Evolutionary conservation across 2,888 invertebrate genomes (phyloP).

Genomic region (Spialia ferax): DNA sequence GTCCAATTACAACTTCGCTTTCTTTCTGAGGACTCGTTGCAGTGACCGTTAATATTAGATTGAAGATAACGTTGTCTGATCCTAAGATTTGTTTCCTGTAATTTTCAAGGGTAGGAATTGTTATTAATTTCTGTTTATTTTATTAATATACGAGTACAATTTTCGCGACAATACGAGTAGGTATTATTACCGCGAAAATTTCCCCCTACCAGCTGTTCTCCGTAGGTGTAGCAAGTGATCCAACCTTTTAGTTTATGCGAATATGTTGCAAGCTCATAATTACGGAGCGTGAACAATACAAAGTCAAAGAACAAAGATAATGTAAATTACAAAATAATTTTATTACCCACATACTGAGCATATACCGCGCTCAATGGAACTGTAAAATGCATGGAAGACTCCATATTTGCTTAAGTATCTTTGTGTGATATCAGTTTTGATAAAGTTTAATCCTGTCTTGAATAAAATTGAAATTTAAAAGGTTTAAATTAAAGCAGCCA

Average conservation of each 20-base stretch:
- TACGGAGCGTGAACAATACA: slow-evolving; percentile 36
- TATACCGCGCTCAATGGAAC: slow-evolving; percentile 25
- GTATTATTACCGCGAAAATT: not conserved
- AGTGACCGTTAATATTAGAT: too few relatives aligned
- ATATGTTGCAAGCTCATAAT: slow-evolving; percentile 38
- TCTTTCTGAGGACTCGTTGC: too few relatives aligned
- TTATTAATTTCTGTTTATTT: too few relatives aligned
- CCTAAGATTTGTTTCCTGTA: too few relatives aligned
- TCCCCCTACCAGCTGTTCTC: not conserved
- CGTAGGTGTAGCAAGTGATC: slow-evolving; percentile 5
- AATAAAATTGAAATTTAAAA: slow-evolving; percentile 2
- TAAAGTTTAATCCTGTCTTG: slow-evolving; percentile 24
- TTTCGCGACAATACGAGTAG: too few relatives aligned
- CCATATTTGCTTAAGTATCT: slow-evolving; percentile 25
- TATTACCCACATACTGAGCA: slow-evolving; percentile 14
- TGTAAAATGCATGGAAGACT: slow-evolving; percentile 30
- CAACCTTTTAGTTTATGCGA: slow-evolving; percentile 30
- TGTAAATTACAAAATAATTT: slow-evolving; percentile 31
- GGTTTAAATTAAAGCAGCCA: not conserved
- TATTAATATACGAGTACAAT: too few relatives aligned
- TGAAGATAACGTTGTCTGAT: too few relatives aligned
- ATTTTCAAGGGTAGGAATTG: too few relatives aligned
- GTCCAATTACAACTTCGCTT: too few relatives aligned
- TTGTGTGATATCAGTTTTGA: slow-evolving; percentile 29
- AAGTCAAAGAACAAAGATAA: slow-evolving; percentile 37